Conservation (phyloP, 1,140 invertebrate species). For the Pseudomyrmex pallidus region DNA sequence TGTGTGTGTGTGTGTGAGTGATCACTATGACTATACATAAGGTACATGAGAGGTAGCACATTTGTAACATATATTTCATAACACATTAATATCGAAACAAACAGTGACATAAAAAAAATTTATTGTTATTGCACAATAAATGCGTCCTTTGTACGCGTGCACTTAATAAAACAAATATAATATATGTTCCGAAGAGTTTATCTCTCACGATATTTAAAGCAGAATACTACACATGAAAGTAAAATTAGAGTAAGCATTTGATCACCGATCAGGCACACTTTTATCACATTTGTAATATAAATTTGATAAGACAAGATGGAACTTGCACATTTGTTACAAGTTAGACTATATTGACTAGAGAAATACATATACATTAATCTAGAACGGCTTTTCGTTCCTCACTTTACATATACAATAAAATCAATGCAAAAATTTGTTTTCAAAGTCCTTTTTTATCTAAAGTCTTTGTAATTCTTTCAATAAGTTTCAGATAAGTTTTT, state of each 20-base stretch:
- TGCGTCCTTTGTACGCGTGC: background rate
- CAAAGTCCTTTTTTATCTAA: no score
- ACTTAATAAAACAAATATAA: slow-evolving; percentile 15
- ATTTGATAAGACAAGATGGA: slow-evolving; percentile 16
- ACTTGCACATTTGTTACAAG: slow-evolving; percentile 15
- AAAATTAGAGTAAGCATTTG: slow-evolving; percentile 41
- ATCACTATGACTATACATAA: slow-evolving; percentile 5
- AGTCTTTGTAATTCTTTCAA: background rate
- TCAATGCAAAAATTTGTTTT: no score
- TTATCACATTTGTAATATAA: slow-evolving; percentile 48
- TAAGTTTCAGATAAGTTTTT: slow-evolving; percentile 74
- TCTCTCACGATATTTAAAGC: slow-evolving; percentile 24
- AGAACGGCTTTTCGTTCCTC: no score
- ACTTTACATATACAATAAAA: no score
- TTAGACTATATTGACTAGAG: slow-evolving; percentile 46
- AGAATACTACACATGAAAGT: slow-evolving; percentile 16
- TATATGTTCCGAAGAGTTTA: background rate
- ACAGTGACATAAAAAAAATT: background rate
- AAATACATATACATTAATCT: background rate
- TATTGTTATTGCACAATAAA: slow-evolving; percentile 39
- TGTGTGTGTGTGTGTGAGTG: background rate
- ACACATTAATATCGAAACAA: slow-evolving; percentile 30
- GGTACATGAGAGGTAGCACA: slow-evolving; percentile 58
- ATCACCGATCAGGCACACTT: slow-evolving; percentile 38
- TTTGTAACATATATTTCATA: slow-evolving; percentile 45